A percentile compares a stretch with the other conserved stretches of the same genome.
Evolutionary conservation across 2,797 vertebrate species (phyloP).

Genomic region (Chelon auratus): DNA sequence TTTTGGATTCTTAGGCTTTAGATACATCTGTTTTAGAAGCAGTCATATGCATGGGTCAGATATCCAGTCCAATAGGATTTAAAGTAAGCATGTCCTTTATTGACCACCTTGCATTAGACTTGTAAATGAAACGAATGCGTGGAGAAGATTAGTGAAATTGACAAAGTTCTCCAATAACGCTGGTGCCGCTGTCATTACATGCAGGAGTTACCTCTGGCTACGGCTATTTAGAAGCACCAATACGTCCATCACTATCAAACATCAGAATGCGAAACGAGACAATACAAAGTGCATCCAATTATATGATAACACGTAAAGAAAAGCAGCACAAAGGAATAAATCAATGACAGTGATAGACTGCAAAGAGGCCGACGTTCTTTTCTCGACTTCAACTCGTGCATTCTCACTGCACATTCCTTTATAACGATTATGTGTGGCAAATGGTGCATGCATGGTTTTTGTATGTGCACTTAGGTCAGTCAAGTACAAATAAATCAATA

Average conservation of each 20-base stretch:
- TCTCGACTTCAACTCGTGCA: not conserved
- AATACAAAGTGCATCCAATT: not conserved
- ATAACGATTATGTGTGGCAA: not conserved
- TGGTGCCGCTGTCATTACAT: not conserved
- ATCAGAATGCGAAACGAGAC: not conserved
- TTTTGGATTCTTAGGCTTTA: no score
- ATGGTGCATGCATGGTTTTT: no score
- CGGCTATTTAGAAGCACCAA: not conserved
- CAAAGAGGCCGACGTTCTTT: no score
- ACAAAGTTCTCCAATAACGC: not conserved
- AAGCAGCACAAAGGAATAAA: not conserved
- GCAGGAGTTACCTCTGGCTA: no score
- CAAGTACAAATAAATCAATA: not conserved
- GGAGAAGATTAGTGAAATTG: no score
- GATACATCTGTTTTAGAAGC: no score
- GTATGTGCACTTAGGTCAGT: not conserved
- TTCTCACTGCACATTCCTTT: not conserved
- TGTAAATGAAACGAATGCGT: not conserved
- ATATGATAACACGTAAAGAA: not conserved
- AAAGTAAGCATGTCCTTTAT: not conserved
- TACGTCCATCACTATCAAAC: no score
- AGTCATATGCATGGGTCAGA: not conserved
- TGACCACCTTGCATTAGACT: not conserved
- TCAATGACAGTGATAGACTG: not conserved
- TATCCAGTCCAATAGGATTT: not conserved